Percentiles rank a stretch among this genome's conserved stretches.
Evolutionary conservation across 2,888 invertebrate species (phyloP).

Genomic region (Drosophila hawaiiensis): DNA sequence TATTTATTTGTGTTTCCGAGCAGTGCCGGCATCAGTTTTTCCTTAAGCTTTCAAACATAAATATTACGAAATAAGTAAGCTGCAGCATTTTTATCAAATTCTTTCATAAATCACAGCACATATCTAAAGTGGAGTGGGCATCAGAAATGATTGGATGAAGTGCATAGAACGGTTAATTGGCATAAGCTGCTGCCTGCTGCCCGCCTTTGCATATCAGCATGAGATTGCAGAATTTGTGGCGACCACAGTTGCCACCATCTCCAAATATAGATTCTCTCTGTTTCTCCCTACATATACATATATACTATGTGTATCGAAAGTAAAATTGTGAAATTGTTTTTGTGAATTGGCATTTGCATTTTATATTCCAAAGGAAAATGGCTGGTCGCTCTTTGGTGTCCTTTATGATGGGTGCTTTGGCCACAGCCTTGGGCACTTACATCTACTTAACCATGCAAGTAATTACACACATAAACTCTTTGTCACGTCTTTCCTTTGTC

Average conservation of each 20-base stretch:
- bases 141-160: constrained; percentile 16
- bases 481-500: constrained; percentile 12
- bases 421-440: constrained; percentile 82
- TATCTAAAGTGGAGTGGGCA: constrained; percentile 1
- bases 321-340: constrained; percentile 58
- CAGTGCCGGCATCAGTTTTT: constrained; percentile 61
- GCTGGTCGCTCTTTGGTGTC: constrained; percentile 75
- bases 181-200: background rate
- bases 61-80: constrained; percentile 71
- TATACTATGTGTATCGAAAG: constrained; percentile 7
- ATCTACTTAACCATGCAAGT: constrained; percentile 82
- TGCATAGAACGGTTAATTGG: constrained; percentile 18
- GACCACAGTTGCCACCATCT: constrained; percentile 26
- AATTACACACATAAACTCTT: constrained; percentile 61
- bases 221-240: constrained; percentile 61
- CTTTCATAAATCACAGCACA: constrained; percentile 13
- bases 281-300: constrained; percentile 7
- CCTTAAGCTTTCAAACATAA: constrained; percentile 32
- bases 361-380: constrained; percentile 43
- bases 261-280: constrained; percentile 1
- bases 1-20: constrained; percentile 39
- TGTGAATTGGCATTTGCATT: constrained; percentile 19
- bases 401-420: constrained; percentile 81
- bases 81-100: background rate
- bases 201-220: constrained; percentile 56